These are phyloP conservation scores for Rhodophaea formosa DNA, from an alignment of 2,888 invertebrate genomes.

Conservation along the genomic window DNA sequence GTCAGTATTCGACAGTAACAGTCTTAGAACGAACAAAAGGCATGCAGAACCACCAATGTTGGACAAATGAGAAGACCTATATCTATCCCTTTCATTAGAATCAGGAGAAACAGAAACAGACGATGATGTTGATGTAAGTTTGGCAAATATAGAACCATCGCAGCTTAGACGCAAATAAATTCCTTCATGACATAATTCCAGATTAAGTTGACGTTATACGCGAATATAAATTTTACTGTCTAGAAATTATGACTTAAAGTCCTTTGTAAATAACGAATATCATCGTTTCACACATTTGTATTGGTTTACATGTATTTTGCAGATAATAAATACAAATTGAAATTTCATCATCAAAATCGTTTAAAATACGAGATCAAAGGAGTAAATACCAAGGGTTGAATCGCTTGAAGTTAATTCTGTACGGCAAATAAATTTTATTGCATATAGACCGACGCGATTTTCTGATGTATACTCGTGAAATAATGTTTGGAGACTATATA, in stretches of 20 bases:
- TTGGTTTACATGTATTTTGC: background rate
- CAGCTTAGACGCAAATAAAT: constrained; percentile 13
- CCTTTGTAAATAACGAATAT: background rate
- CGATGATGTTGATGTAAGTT: background rate
- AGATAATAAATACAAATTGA: background rate
- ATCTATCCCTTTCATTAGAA: background rate
- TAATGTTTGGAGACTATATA: too few relatives aligned
- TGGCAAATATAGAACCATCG: background rate
- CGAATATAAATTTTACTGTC: background rate
- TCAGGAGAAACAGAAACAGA: background rate
- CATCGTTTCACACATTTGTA: background rate
- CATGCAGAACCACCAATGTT: background rate
- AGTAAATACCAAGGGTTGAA: background rate
- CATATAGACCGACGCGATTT: too few relatives aligned
- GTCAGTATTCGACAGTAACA: constrained; percentile 8
- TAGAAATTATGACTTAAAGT: background rate
- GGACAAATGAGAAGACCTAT: background rate
- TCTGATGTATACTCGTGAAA: too few relatives aligned
- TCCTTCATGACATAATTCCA: background rate
- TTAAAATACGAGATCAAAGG: background rate
- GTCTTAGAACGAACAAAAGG: background rate
- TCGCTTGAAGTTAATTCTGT: background rate
- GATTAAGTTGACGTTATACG: background rate
- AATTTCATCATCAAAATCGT: background rate
- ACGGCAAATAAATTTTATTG: too few relatives aligned